Base-by-base conservation (phyloP, 1,140 invertebrate genomes). In the Thaumetopoea pityocampa region DNA sequence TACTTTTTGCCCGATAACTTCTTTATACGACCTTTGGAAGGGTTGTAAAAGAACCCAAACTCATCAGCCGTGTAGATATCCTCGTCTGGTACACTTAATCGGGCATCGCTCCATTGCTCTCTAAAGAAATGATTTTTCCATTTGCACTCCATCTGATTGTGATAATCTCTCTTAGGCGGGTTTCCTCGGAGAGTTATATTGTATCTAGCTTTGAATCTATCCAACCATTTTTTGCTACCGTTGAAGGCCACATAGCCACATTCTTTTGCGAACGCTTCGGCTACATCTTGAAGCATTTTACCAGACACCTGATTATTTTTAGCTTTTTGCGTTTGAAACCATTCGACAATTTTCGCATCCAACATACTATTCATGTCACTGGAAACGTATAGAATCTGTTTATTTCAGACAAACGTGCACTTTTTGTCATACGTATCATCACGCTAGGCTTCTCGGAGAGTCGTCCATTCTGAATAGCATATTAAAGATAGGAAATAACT, bases 61-160 rank as follows among this genome's bases (percentile, higher is more conserved):
- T 62, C 58, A 20, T 62, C 58, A 4, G 50, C 58, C 0, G 50
- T 54, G 22, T 57, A 62, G 8, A 62, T 62, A 17, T 62, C 58
- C 5, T 62, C 54, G 27, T 62, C 53, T 1, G 36, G 29, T 7
- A 56, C 29, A 11, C 52, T 49, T 5, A 49, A 22, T 5, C 57
- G 30, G 0, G 45, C 45, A 10, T 61, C 57, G 10, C 44, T 36
- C 57, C 57, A 61, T 5, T 47, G 48, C 15, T 60, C 52, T 10
- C 15, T 45, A 12, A 60, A 52, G 34, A 60, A 60, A 17, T 44
- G 40, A 5, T 45, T 56, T 6, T 58, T 57, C 43, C 47, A 51
- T 23, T 58, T 62, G 3, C 40, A 50, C 18, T 57, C 58, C 18
- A 40, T 44, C 5, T 40, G 22, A 4, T 33, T 42, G n/a, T 46